Percentiles rank a stretch among this genome's conserved stretches.
phyloP scores from a whole-genome alignment of 2,797 vertebrate species.

The Discoglossus pictus region DNA sequence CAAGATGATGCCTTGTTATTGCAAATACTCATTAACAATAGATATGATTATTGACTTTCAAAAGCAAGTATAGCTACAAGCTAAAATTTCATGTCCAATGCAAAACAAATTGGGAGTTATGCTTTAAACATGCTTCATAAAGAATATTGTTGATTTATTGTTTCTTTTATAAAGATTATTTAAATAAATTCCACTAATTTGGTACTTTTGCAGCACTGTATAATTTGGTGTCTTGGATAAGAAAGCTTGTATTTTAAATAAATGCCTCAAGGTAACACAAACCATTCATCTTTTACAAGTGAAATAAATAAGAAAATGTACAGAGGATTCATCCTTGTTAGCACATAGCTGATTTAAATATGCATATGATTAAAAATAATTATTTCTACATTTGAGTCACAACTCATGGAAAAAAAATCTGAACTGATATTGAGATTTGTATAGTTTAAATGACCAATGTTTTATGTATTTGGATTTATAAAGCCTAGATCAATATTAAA shows the following conservation, averaged over 20 bases:
- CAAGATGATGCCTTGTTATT: conserved; percentile 55
- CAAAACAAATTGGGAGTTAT: conserved; percentile 71
- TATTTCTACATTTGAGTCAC: no score
- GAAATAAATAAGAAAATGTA: conserved; percentile 73
- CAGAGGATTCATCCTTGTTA: no score
- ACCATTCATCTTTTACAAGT: conserved; percentile 70
- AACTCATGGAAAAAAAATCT: no score
- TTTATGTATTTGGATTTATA: no score
- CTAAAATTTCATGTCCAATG: conserved; percentile 67
- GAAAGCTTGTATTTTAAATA: conserved; percentile 70
- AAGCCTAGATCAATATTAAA: no score
- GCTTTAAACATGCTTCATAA: conserved; percentile 72
- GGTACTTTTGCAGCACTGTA: conserved; percentile 65
- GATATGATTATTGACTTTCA: conserved; percentile 66
- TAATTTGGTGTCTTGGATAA: conserved; percentile 70
- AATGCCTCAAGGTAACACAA: conserved; percentile 73
- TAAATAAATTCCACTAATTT: conserved; percentile 75
- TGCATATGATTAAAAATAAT: no score
- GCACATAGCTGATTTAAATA: no score
- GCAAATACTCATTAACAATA: conserved; percentile 69
- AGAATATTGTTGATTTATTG: conserved; percentile 75
- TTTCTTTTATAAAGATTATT: conserved; percentile 72
- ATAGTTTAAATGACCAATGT: no score
- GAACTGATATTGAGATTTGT: no score
- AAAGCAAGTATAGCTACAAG: conserved; percentile 70